Evolutionary conservation across 2,113 vertebrate genomes (phyloP).

Genomic region (Eulacestoma nigropectus): DNA sequence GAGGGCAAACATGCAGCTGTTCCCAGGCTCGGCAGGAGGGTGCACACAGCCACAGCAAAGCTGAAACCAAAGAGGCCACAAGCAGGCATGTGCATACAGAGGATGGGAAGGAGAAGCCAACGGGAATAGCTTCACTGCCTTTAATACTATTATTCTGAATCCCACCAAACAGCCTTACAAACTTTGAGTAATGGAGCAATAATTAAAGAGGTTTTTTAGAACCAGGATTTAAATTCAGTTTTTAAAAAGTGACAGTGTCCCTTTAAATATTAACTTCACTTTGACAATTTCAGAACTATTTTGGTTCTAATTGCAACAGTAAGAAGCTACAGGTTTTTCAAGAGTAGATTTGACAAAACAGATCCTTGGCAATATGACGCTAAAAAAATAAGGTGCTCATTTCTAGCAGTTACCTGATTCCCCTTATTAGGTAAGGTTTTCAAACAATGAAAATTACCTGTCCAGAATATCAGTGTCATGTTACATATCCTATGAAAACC

Average conservation of each 20-base stretch:
- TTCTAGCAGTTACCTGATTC: slow-evolving; percentile 65
- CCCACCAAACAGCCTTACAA: not conserved
- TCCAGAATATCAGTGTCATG: slow-evolving; percentile 73
- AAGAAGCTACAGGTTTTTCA: not conserved
- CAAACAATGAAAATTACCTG: slow-evolving; percentile 68
- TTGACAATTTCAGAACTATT: not conserved
- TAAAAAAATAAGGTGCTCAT: slow-evolving; percentile 52
- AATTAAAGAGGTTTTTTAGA: not conserved
- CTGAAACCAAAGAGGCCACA: slow-evolving; percentile 4
- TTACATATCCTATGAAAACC: slow-evolving; percentile 73
- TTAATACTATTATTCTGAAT: not conserved
- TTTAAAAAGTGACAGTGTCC: slow-evolving; percentile 10
- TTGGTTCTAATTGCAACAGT: not conserved
- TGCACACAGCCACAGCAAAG: slow-evolving; percentile 39
- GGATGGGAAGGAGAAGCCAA: not conserved
- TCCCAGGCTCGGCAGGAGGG: not conserved
- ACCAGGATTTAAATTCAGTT: not conserved
- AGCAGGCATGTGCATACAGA: slow-evolving; percentile 39
- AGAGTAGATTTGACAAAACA: not conserved
- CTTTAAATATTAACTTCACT: slow-evolving; percentile 30
- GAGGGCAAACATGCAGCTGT: slow-evolving; percentile 33
- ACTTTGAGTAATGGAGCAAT: not conserved
- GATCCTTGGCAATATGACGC: slow-evolving; percentile 54
- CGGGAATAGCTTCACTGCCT: not conserved
- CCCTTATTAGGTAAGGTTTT: slow-evolving; percentile 57